Conservation (phyloP, 1,140 invertebrate genomes). For the Coelopa frigida region DNA sequence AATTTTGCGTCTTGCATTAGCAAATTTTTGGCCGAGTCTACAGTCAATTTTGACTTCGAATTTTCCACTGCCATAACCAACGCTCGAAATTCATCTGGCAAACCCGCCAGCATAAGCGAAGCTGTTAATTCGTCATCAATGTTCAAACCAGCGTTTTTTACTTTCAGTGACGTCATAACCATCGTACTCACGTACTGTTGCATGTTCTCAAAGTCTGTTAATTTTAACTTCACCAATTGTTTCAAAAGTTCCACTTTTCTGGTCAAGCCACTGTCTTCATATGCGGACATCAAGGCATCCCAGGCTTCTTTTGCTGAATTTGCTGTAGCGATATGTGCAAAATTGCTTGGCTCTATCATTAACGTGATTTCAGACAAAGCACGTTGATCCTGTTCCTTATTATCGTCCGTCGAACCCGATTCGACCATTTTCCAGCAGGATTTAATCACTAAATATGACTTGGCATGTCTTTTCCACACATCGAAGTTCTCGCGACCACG, state of each 20-base stretch:
- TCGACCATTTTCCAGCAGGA: too few species aligned
- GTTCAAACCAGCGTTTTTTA: slow-evolving; percentile 11
- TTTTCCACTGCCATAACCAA: slow-evolving; percentile 12
- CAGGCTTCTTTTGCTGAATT: slow-evolving; percentile 25
- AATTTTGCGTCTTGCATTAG: slow-evolving; percentile 33
- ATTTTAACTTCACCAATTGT: slow-evolving; percentile 20
- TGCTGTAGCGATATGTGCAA: background rate
- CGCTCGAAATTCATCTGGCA: slow-evolving; percentile 9
- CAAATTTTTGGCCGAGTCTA: slow-evolving; percentile 32
- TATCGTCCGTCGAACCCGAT: background rate
- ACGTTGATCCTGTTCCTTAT: background rate
- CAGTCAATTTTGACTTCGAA: slow-evolving; percentile 25
- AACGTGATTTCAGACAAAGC: slow-evolving; percentile 9
- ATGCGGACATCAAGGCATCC: slow-evolving; percentile 19
- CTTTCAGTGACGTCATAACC: slow-evolving; percentile 11
- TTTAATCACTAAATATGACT: too few species aligned
- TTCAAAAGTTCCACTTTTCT: slow-evolving; percentile 25
- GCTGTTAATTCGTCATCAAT: slow-evolving; percentile 9
- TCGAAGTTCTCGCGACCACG: slow-evolving; percentile 11
- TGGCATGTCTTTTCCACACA: slow-evolving; percentile 13
- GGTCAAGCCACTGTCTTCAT: slow-evolving; percentile 23
- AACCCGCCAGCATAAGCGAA: slow-evolving; percentile 9
- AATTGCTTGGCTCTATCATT: slow-evolving; percentile 9
- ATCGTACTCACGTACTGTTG: slow-evolving; percentile 27
- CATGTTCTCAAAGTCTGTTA: slow-evolving; percentile 18